phyloP scores from a whole-genome alignment of 2,797 vertebrate genomes.

The Lutjanus campechanus region DNA sequence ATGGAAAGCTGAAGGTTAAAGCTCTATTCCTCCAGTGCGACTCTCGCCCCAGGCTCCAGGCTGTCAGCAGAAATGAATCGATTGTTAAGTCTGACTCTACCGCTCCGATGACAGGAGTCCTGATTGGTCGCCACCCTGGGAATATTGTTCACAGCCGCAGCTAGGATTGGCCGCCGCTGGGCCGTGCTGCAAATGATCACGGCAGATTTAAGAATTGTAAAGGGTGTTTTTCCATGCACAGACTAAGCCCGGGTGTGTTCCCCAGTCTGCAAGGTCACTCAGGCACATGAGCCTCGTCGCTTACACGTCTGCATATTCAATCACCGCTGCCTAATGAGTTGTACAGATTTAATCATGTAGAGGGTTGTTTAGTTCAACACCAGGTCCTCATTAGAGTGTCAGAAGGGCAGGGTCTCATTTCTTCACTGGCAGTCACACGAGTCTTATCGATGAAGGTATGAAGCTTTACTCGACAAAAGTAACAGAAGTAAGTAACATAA shows the following conservation, averaged over 20 bases:
- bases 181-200: constrained; percentile 56
- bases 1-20: constrained; percentile 47
- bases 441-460: neutral
- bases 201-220: constrained; percentile 35
- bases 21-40: neutral
- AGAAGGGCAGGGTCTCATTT: constrained; percentile 27
- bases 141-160: constrained; percentile 50
- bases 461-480: neutral
- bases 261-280: constrained; percentile 57
- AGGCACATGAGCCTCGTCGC: constrained; percentile 11
- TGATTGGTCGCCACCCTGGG: constrained; percentile 71
- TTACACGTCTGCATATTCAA: constrained; percentile 61
- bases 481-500: no score
- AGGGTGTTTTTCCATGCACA: constrained; percentile 16
- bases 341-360: constrained; percentile 73
- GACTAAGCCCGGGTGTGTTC: constrained; percentile 1
- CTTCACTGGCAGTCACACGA: neutral
- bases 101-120: constrained; percentile 57
- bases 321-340: constrained; percentile 73
- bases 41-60: constrained; percentile 34
- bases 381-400: constrained; percentile 46
- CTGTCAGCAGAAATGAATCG: constrained; percentile 65
- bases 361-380: constrained; percentile 54
- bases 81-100: constrained; percentile 51
- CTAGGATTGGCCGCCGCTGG: constrained; percentile 20